These are phyloP conservation scores for Julus scandinavius DNA, from an alignment of 2,888 invertebrate species.

Conservation along the genomic window DNA sequence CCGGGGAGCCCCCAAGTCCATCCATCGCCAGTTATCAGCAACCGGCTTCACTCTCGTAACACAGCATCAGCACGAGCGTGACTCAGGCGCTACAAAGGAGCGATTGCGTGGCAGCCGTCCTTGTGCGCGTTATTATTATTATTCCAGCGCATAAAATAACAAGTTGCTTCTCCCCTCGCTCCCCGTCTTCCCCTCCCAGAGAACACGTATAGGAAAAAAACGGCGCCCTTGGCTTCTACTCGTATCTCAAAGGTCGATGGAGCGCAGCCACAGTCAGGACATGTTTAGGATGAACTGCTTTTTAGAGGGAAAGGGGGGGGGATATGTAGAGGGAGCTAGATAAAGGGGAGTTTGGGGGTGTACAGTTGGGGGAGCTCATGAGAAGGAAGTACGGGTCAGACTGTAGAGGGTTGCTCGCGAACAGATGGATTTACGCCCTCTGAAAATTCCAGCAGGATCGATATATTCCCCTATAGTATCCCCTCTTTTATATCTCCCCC, in stretches of 20 bases:
- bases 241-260: slow-evolving; percentile 13
- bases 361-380: neutral
- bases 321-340: no score
- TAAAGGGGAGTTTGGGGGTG: no score
- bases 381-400: neutral
- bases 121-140: neutral
- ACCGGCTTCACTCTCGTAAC: neutral
- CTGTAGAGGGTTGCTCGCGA: neutral
- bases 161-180: slow-evolving; percentile 1
- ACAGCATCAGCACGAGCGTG: neutral
- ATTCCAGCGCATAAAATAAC: neutral
- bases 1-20: no score
- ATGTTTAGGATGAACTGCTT: slow-evolving; percentile 9
- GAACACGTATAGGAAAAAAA: neutral
- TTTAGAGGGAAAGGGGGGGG: neutral
- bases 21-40: neutral
- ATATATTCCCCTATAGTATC: no score
- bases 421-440: neutral
- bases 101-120: neutral
- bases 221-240: slow-evolving; percentile 27
- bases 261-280: slow-evolving; percentile 24
- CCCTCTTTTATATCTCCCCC: no score
- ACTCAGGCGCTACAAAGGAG: neutral
- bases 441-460: neutral
- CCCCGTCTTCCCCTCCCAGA: neutral